These are phyloP conservation scores for Luffia ferchaultella DNA, from an alignment of 2,888 invertebrate species.

Conservation along the genomic window DNA sequence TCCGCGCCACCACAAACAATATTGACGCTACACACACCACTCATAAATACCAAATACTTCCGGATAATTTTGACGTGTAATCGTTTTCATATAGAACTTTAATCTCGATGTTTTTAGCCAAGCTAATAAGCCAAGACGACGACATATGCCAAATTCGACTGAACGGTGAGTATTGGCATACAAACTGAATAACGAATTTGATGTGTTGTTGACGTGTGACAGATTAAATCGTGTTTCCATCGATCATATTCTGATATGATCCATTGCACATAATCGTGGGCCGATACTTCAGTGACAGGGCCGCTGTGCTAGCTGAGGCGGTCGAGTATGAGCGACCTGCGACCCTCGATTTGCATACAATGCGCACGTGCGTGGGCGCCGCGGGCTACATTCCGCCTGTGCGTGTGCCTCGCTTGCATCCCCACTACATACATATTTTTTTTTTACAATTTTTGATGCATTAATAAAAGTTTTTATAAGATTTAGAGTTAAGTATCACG, in stretches of 20 bases:
- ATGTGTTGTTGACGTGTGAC: neutral
- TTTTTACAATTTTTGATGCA: neutral
- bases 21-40: constrained; percentile 6
- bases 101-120: too few species aligned
- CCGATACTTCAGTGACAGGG: neutral
- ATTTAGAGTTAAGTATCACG: too few species aligned
- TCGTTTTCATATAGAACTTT: neutral
- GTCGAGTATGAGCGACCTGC: constrained; percentile 37
- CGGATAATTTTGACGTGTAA: neutral
- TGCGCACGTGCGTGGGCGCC: constrained; percentile 47
- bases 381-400: constrained; percentile 28
- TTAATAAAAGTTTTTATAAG: too few species aligned
- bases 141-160: too few species aligned
- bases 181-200: too few species aligned
- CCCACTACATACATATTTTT: constrained; percentile 10
- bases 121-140: too few species aligned
- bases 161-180: too few species aligned
- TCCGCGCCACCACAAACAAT: constrained; percentile 22
- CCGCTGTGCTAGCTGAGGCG: neutral
- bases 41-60: neutral
- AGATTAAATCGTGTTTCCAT: neutral
- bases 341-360: constrained; percentile 64
- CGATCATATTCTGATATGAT: neutral
- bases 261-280: neutral
- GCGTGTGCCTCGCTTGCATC: constrained; percentile 20